Percentiles rank a stretch among this genome's conserved stretches.
These are phyloP conservation scores for Plecturocebus donacophilus DNA, from an alignment of 2,113 vertebrate species.

Conservation along the genomic window DNA sequence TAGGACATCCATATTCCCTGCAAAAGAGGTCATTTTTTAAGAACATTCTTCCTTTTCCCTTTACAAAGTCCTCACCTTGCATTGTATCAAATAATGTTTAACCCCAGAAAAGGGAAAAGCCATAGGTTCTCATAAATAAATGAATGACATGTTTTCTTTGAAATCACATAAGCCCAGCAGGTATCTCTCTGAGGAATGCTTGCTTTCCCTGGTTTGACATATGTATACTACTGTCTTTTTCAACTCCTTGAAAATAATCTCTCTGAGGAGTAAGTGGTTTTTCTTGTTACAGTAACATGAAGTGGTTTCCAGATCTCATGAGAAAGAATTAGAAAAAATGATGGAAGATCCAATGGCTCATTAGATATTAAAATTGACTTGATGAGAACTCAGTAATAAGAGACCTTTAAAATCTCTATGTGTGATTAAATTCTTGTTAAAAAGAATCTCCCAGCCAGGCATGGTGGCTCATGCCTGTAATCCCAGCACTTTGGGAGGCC, in stretches of 20 bases:
- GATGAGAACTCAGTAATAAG: slow-evolving; percentile 50
- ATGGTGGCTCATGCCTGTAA: too few species aligned
- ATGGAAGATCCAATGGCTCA: slow-evolving; percentile 24
- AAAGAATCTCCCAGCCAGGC: not conserved
- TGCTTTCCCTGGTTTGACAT: slow-evolving; percentile 37
- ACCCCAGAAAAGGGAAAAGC: slow-evolving; percentile 11
- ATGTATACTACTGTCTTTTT: slow-evolving; percentile 20
- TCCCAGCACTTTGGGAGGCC: too few species aligned
- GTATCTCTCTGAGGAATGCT: slow-evolving; percentile 50
- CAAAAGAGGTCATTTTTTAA: not conserved
- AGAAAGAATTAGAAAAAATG: slow-evolving; percentile 69
- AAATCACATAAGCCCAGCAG: slow-evolving; percentile 47
- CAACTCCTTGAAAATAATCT: slow-evolving; percentile 48
- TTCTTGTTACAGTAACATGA: slow-evolving; percentile 54
- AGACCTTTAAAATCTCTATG: slow-evolving; percentile 58
- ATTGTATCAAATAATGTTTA: slow-evolving; percentile 34
- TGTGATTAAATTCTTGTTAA: slow-evolving; percentile 61
- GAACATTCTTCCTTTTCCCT: slow-evolving; percentile 40
- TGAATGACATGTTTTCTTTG: not conserved
- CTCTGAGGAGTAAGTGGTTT: slow-evolving; percentile 47
- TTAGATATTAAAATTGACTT: slow-evolving; percentile 49
- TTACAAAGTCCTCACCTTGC: not conserved
- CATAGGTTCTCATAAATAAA: slow-evolving; percentile 60
- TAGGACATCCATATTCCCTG: not conserved
- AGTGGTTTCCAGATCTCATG: slow-evolving; percentile 50